Evolutionary conservation across 2,888 invertebrate genomes (phyloP), one percentile per base, ranked within the genome.

Genomic region (Eupithecia vulgata): DNA sequence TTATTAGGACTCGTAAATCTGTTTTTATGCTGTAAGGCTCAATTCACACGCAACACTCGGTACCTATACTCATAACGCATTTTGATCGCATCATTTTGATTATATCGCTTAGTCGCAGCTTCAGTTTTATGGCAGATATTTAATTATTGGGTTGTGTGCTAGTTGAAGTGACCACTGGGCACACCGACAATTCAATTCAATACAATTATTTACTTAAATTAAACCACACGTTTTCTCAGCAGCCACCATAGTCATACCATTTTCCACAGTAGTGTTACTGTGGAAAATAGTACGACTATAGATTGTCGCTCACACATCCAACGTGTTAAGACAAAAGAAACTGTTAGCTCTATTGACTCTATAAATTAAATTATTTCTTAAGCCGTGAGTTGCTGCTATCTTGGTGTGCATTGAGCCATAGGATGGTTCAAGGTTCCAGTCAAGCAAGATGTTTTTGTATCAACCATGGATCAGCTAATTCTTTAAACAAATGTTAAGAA

Each of bases 11-110:
- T 40, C 40, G 37, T 42, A 40, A 21, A 40, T 65, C 65, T 65
- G 61, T 57, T 57, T 37, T 40, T 12, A 65, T 37, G 40, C 37
- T 65, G 25, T 64, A 40, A 59, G 45, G 64, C 37, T 64, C 34
- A 37, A 37, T 37, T 42, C 65, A n/a, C 65, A 65, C 65, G 35
- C 34, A 12, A n/a, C 35, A n/a, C 62, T 64, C 65, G 65, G 25
- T 40, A 40, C 7, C 8, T 17, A 8, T n/a, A n/a, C n/a, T n/a
- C n/a, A n/a, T n/a, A n/a, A n/a, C n/a, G n/a, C n/a, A n/a, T n/a
- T n/a, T n/a, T n/a, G n/a, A n/a, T n/a, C n/a, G n/a, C n/a, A n/a
- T n/a, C n/a, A n/a, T n/a, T n/a, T n/a, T n/a, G n/a, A n/a, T n/a
- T n/a, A n/a, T n/a, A n/a, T n/a, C n/a, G n/a, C 17, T 34, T 15